Base-by-base conservation (phyloP, 1,140 invertebrate species). In the Hyles vespertilio region DNA sequence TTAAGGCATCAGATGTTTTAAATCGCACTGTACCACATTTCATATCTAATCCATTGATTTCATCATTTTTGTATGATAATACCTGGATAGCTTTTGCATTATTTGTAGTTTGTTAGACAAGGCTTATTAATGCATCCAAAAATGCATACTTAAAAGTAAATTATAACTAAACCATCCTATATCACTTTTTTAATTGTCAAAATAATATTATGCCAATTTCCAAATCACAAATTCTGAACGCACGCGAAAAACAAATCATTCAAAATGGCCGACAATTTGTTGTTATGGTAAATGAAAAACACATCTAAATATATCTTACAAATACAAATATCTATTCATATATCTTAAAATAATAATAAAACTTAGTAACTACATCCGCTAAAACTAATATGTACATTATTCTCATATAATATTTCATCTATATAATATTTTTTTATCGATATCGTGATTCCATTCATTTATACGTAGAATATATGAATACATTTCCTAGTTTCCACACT, bases 221-320 rank as follows among this genome's bases (percentile, higher is more conserved):
- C 36, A 40, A 40, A 40, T 5, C 4, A 40, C 36, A 40, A 8
- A 8, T 40, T 8, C 36, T 40, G 36, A 40, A 5, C 4, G 36
- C 36, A 5, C 36, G 36, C 36, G 8, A 40, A 40, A 40, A 40
- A 40, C 22, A 51, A 34, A n/a, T 4, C 32, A 10, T n/a, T 51
- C 49, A 22, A 32, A 36, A 5, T 53, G 67, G 70, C 69, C 78
- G 66, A 65, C 49, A 63, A 67, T 70, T 66, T 65, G 33, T 58
- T 46, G 47, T 56, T 72, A 73, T 65, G 76, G 74, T 81, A 81
- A 82, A 81, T 70, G 67, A 81, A 54, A 52, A 84, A 84, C 76
- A 76, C 79, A 65, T 77, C 72, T 79, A 78, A 75, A 79, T 67
- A 70, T 83, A 77, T 82, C 70, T 75, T 78, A 83, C 74, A 83